Percentiles rank a stretch among this genome's conserved stretches.
These are phyloP conservation scores for Phainopepla nitens DNA, from an alignment of 2,113 vertebrate species.

Conservation along the genomic window DNA sequence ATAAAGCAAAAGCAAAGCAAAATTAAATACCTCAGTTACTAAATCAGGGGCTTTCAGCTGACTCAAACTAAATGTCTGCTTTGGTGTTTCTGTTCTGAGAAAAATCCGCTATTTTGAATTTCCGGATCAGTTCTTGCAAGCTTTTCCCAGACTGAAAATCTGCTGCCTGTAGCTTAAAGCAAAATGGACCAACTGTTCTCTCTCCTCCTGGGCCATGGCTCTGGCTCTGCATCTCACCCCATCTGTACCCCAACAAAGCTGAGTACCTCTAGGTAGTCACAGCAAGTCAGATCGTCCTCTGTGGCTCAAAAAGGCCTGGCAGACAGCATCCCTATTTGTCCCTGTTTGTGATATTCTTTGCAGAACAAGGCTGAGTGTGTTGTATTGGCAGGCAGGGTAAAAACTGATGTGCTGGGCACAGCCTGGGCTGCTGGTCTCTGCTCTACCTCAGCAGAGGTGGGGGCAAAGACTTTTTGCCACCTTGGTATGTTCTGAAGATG, in stretches of 20 bases:
- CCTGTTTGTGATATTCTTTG: not conserved
- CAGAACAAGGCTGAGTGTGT: not conserved
- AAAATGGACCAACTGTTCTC: not conserved
- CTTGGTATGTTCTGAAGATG: not conserved
- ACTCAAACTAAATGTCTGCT: not conserved
- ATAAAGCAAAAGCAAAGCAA: slow-evolving; percentile 1
- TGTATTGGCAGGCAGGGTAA: not conserved
- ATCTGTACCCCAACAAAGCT: not conserved
- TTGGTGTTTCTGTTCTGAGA: not conserved
- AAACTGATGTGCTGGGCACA: not conserved
- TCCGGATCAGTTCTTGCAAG: not conserved
- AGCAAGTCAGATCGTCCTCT: not conserved
- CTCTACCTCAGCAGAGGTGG: not conserved
- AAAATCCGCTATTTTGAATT: not conserved
- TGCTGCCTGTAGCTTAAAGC: slow-evolving; percentile 35
- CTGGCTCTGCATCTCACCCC: not conserved
- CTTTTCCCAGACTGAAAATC: not conserved
- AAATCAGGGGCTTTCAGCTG: not conserved
- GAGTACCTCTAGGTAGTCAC: not conserved
- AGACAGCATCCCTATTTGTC: not conserved
- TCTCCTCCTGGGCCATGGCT: not conserved
- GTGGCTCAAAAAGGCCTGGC: not conserved
- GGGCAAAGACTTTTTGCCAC: not conserved
- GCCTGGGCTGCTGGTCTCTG: not conserved
- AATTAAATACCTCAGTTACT: not conserved